Percentiles rank a stretch among this genome's conserved stretches.
These are phyloP conservation scores for Cryptus viduatorius DNA, from an alignment of 2,888 invertebrate genomes.

Conservation along the genomic window DNA sequence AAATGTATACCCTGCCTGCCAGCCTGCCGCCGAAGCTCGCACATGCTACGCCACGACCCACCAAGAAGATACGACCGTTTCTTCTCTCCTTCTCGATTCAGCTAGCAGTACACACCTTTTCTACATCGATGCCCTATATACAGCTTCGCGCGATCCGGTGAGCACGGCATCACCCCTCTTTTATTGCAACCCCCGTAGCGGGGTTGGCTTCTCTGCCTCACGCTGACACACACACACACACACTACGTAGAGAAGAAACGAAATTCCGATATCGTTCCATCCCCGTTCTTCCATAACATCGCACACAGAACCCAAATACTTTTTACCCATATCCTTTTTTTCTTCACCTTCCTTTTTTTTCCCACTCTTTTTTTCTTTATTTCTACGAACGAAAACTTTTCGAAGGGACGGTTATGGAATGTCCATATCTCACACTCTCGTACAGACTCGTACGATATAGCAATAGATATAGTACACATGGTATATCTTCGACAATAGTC, in stretches of 20 bases:
- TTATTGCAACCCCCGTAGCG: conserved; percentile 17
- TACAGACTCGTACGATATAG: not conserved
- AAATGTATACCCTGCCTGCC: conserved; percentile 67
- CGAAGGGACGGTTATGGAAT: conserved; percentile 17
- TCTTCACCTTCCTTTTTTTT: not conserved
- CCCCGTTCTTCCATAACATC: conserved; percentile 16
- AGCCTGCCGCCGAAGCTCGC: conserved; percentile 12
- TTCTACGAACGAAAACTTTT: conserved; percentile 10
- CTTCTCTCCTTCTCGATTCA: conserved; percentile 49
- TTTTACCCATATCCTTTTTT: not conserved
- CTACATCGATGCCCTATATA: conserved; percentile 15
- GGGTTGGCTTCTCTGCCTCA: not conserved
- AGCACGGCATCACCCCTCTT: conserved; percentile 21
- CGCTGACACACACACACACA: not conserved
- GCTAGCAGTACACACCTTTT: conserved; percentile 33
- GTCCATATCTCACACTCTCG: conserved; percentile 14
- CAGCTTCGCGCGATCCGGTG: conserved; percentile 18
- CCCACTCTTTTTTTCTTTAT: conserved; percentile 8
- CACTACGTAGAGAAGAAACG: conserved; percentile 22
- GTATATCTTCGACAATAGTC: conserved; percentile 26
- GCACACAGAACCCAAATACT: conserved; percentile 1
- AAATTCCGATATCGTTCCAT: conserved; percentile 54
- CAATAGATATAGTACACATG: not conserved
- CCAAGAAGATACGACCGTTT: conserved; percentile 43
- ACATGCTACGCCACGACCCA: conserved; percentile 14